Evolutionary conservation across 2,888 invertebrate species (phyloP), one percentile per base, ranked within the genome.

Genomic region (Agrilus biguttatus): DNA sequence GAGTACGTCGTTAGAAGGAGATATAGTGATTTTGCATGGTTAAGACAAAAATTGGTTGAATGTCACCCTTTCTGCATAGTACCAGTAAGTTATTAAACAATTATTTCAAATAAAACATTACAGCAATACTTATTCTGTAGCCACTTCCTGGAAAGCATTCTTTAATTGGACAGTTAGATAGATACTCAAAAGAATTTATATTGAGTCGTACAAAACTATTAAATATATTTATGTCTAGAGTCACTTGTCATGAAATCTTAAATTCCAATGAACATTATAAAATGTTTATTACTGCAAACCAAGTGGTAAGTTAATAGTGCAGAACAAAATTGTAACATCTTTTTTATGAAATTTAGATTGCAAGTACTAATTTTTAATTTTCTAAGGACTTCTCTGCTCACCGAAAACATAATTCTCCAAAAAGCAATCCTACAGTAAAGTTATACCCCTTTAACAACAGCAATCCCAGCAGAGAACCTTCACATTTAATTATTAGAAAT

Each of bases 1-100:
- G 80, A 81, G 53, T 80, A 77, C 53, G 59, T 75, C 40, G 81
- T 80, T 8, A 65, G 79, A 38, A 67, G 81, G 47, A 68, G 82
- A 42, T 83, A 82, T 60, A 82, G 80, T 65, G 83, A 83, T 60
- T 83, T 83, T 56, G 67, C 77, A 41, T 82, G 81, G 81, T 59
- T 82, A 33, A 62, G 78, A 46, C 76, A 78, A 49, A 75, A 74
- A 53, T 62, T 81, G 43, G 70, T 78, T 36, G 77, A 77, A 51
- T 67, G 66, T n/a, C 76, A 79, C 61, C 76, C 77, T 4, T 76
- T 77, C 44, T 78, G 77, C 54, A 72, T 82, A 46, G 72, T 81
- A 48, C 80, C 82, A 38, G 81, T 81, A 66, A 70, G 71, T 62
- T 36, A 28, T 17, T 8, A 28, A 28, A 10, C 28, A 28, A 28